phyloP scores from a whole-genome alignment of 2,888 invertebrate species.

The Psylliodes chrysocephalus region DNA sequence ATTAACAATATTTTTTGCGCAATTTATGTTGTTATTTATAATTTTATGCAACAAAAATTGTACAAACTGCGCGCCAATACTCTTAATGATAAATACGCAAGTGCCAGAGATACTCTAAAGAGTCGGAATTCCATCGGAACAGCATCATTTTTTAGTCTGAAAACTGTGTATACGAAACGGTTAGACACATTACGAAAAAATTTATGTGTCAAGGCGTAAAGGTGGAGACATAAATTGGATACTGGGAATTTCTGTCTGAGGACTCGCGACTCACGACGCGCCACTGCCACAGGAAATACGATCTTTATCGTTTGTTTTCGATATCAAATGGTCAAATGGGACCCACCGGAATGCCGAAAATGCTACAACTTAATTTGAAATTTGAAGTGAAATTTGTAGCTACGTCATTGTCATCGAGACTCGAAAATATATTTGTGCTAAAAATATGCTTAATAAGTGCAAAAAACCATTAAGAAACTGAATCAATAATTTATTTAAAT shows the following conservation, averaged over 20 bases:
- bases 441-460: too few species aligned
- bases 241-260: conserved; percentile 21
- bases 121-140: conserved; percentile 15
- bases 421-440: too few species aligned
- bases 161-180: neutral
- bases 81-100: neutral
- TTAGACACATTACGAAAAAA: conserved; percentile 25
- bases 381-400: too few species aligned
- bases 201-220: conserved; percentile 25
- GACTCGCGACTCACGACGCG: conserved; percentile 7
- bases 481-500: too few species aligned
- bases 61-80: neutral
- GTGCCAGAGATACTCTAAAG: neutral
- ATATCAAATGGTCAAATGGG: neutral
- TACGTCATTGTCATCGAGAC: too few species aligned
- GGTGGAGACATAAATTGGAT: conserved; percentile 23
- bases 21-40: too few species aligned
- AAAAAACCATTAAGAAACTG: too few species aligned
- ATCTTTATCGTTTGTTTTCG: conserved; percentile 12
- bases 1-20: too few species aligned
- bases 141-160: conserved; percentile 21
- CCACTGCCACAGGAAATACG: conserved; percentile 5
- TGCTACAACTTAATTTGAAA: neutral
- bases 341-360: neutral
- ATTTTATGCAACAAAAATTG: neutral